Evolutionary conservation across 1,140 invertebrate genomes (phyloP), one percentile per base, ranked within the genome.

Genomic region (Papilio polytes): DNA sequence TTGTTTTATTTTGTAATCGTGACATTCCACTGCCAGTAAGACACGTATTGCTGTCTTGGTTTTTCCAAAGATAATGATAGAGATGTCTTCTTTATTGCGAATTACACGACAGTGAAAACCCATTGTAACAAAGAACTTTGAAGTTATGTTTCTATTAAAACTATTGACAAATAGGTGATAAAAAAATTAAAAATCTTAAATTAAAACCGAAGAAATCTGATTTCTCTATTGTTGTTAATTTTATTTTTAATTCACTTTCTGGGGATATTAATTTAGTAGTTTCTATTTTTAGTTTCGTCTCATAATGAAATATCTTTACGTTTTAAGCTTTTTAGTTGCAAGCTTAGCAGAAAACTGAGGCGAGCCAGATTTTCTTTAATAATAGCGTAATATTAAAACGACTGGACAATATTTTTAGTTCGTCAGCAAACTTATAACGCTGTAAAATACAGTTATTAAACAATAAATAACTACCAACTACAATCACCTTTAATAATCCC

Each of bases 341-440:
- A 66, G 63, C 12, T 15, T 31, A 66, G 63, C 63, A 66, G 26
- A 66, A 66, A 66, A 31, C 63, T 66, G 63, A 7, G 63, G 22
- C 63, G 63, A 66, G 63, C 22, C 12, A 26, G 22, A 31, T 66
- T 3, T 53, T 15, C 22, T 66, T 66, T 66, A 26, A 66, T 66
- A 66, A 66, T 31, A 31, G 63, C 63, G 12, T 31, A 66, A 66
- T 66, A 26, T 31, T 66, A 13, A 31, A 26, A 26, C 56, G 56
- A 66, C 63, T 66, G 63, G 63, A 31, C 63, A 66, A 66, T 26
- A 63, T 26, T 26, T 26, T 63, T 63, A 26, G 20, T 2, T 26
- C 20, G 22, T 63, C 59, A 63, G 59, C 20, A 63, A 63, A 63
- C 59, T 63, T 22, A n/a, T 63, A 6, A 56, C 20, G 26, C 2